Evolutionary conservation across 2,113 vertebrate genomes (phyloP).

Genomic region (Muscicapa adusta): DNA sequence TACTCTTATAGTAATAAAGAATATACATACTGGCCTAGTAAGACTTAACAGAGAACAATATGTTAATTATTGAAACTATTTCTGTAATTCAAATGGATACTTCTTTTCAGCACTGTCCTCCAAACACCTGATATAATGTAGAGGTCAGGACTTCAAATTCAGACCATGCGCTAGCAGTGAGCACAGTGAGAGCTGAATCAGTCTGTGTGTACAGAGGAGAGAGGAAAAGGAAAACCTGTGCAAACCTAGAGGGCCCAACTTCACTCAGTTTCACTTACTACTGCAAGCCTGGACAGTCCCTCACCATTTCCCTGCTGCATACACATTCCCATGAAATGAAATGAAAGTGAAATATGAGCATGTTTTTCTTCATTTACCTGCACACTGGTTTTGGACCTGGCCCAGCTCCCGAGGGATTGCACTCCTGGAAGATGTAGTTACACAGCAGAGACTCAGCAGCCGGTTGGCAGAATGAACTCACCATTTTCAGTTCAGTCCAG

Average conservation of each 20-base stretch:
- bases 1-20: not conserved
- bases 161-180: not conserved
- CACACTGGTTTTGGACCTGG: constrained; percentile 89
- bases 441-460: constrained; percentile 87
- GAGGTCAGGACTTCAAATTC: not conserved
- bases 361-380: constrained; percentile 78
- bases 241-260: not conserved
- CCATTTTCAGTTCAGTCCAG: constrained; percentile 82
- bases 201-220: not conserved
- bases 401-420: constrained; percentile 82
- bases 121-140: not conserved
- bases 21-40: not conserved
- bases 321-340: not conserved
- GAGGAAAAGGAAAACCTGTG: not conserved
- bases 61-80: not conserved
- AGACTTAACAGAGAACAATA: not conserved
- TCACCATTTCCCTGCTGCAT: not conserved
- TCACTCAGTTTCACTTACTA: not conserved
- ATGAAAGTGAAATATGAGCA: not conserved
- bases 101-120: not conserved
- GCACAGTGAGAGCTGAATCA: not conserved
- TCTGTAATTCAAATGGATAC: not conserved
- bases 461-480: constrained; percentile 80
- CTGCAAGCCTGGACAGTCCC: not conserved
- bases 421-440: constrained; percentile 87